Conservation (phyloP, 2,113 vertebrate genomes). For the Glaucomys volans region DNA sequence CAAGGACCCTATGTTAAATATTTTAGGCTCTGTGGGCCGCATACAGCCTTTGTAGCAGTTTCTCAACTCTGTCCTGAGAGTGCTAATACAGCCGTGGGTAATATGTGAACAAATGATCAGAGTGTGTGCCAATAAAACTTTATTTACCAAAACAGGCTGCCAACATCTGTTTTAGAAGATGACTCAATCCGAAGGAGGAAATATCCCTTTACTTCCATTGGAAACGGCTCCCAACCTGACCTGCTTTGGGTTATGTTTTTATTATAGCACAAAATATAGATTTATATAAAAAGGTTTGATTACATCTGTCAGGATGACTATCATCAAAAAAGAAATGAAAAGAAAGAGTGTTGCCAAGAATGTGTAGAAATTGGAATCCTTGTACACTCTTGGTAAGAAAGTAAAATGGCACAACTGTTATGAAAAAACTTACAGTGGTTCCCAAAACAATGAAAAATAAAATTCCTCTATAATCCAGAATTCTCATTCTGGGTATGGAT, state of each 20-base stretch:
- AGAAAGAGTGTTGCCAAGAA: background rate
- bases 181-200: background rate
- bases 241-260: constrained; percentile 78
- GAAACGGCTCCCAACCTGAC: constrained; percentile 80
- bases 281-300: constrained; percentile 53
- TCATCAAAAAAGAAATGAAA: background rate
- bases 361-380: background rate
- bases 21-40: background rate
- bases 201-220: constrained; percentile 63
- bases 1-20: background rate
- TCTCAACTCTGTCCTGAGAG: background rate
- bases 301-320: background rate
- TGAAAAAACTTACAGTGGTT: background rate
- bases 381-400: background rate
- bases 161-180: background rate
- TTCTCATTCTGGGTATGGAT: background rate
- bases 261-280: constrained; percentile 82
- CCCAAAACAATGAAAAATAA: background rate
- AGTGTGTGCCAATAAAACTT: background rate
- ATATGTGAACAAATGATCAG: background rate
- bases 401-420: background rate
- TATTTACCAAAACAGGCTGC: background rate
- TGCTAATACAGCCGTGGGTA: background rate
- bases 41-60: background rate
- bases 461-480: background rate